Evolutionary conservation across 2,113 vertebrate species (phyloP).

Genomic region (Cryptotis parvus): DNA sequence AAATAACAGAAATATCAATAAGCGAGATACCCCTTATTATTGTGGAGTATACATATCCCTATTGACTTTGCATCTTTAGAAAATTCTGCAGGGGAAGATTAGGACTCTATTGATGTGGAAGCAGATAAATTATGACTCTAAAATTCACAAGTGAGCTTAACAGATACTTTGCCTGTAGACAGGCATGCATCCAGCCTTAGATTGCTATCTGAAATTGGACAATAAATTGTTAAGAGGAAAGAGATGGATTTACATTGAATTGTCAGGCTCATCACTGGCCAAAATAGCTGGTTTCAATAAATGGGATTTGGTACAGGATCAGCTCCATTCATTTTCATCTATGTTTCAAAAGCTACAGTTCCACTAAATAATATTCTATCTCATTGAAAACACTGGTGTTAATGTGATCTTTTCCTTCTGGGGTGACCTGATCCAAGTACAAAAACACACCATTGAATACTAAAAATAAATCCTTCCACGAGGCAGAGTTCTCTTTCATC

Average conservation of each 20-base stretch:
- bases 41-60: neutral
- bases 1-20: neutral
- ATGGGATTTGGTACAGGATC: neutral
- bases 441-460: conserved; percentile 24
- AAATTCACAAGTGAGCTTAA: neutral
- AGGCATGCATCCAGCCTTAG: neutral
- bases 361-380: conserved; percentile 55
- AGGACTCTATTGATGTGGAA: conserved; percentile 13
- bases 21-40: neutral
- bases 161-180: conserved; percentile 14
- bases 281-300: conserved; percentile 59
- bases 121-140: conserved; percentile 32
- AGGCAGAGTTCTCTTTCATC: conserved; percentile 66
- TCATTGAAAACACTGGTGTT: conserved; percentile 42
- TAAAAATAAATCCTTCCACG: conserved; percentile 73
- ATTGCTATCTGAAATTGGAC: conserved; percentile 49
- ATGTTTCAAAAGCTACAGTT: conserved; percentile 46
- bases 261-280: conserved; percentile 49
- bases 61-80: conserved; percentile 41
- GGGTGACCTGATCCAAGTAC: conserved; percentile 50
- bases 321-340: conserved; percentile 65
- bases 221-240: conserved; percentile 45
- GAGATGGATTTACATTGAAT: conserved; percentile 58
- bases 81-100: neutral
- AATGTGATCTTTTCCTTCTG: conserved; percentile 59